Percentiles rank a stretch among this genome's conserved stretches.
Conservation (phyloP, 2,797 vertebrate species). For the Presbytis comata region DNA sequence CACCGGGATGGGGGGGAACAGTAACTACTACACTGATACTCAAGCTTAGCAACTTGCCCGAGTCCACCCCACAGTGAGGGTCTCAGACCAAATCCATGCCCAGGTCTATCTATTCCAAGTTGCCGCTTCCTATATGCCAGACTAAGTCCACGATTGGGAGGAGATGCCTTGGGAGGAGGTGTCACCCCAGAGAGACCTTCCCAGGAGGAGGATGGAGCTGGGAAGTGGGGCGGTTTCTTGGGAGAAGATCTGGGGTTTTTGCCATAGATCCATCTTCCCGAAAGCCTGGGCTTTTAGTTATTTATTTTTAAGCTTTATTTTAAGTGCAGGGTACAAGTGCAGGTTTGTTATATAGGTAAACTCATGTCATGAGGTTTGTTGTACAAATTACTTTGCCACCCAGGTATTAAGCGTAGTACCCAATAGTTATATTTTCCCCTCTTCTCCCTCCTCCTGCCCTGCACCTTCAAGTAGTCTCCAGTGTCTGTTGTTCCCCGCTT, state of each 20-base stretch:
- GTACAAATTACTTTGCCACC: background rate
- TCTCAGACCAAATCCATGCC: background rate
- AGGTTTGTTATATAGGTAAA: background rate
- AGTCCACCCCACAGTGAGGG: background rate
- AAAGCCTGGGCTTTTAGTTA: background rate
- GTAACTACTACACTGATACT: background rate
- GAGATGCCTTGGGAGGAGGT: background rate
- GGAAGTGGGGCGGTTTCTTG: background rate
- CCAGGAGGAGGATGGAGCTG: background rate
- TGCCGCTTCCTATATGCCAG: background rate
- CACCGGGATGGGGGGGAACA: rapidly evolving
- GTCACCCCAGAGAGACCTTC: background rate
- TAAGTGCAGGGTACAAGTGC: background rate
- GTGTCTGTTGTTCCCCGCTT: background rate
- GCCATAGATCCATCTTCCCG: background rate
- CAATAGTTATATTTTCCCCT: background rate
- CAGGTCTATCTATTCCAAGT: background rate
- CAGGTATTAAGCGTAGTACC: background rate
- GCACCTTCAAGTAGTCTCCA: background rate
- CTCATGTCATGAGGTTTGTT: background rate
- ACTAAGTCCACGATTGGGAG: background rate
- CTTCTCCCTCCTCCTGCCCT: background rate
- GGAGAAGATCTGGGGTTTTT: background rate
- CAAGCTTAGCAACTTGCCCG: background rate
- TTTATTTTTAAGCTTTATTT: background rate